These are phyloP conservation scores for Nymphalis io DNA, from an alignment of 1,140 invertebrate genomes.

Conservation along the genomic window DNA sequence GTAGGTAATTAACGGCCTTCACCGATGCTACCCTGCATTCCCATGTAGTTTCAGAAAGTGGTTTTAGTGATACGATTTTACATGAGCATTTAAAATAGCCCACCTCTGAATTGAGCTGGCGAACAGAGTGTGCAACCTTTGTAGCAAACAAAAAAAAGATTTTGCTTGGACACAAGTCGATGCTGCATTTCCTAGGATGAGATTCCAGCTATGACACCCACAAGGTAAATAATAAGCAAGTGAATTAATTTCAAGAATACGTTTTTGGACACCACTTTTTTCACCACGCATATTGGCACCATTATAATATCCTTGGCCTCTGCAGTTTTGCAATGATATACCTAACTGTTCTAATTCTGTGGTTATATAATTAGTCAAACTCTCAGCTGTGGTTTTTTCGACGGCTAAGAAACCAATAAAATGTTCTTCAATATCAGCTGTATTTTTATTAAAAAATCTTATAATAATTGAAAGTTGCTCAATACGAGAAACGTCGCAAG, in stretches of 20 bases:
- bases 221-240: background rate
- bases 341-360: conserved; percentile 11
- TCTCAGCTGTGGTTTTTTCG: background rate
- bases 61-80: no score
- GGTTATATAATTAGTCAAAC: conserved; percentile 9
- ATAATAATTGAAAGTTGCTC: conserved; percentile 15
- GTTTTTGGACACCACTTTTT: no score
- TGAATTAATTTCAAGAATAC: background rate
- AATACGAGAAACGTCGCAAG: no score
- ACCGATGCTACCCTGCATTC: conserved; percentile 33
- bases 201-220: no score
- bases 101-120: conserved; percentile 22
- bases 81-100: conserved; percentile 34
- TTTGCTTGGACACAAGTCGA: conserved; percentile 2
- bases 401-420: background rate
- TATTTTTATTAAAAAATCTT: conserved; percentile 9
- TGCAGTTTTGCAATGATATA: background rate
- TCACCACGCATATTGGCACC: no score
- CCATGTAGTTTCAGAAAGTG: no score
- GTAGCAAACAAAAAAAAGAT: conserved; percentile 23
- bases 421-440: conserved; percentile 8
- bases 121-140: no score
- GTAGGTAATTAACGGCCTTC: no score
- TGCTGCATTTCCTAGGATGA: background rate
- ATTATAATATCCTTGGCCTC: background rate